Evolutionary conservation across 2,888 invertebrate species (phyloP), one percentile per base, ranked within the genome.

Genomic region (Xestia rhomboidea): DNA sequence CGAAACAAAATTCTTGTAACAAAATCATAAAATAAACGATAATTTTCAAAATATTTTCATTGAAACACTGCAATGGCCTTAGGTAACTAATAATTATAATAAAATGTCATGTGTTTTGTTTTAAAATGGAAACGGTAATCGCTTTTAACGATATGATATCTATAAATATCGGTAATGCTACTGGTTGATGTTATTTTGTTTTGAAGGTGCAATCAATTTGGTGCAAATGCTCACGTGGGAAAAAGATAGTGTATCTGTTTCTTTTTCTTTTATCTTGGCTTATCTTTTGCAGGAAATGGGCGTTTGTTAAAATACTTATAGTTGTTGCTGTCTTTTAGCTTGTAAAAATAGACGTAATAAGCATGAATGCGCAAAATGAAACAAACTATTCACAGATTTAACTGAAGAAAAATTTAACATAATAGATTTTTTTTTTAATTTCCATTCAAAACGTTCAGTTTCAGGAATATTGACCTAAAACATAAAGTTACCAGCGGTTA

Each of bases 121-220:
- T 49, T 4, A 34, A 79, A 81, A 44, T 49, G 0, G 60, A 79
- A 74, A 66, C 46, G 15, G 0, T 81, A 76, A 87, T 88, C 81
- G 27, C 18, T 18, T 44, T 63, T 72, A 69, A 73, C 34, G 69
- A 73, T 74, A 70, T 27, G 54, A 34, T 83, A 85, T 85, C 87
- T 69, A 54, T 68, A 54, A 72, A 68, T 49, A 75, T 68, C 44
- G 71, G 74, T 84, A 69, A 72, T 57, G 7, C 62, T 34, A 49
- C 51, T 70, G 34, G 18, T 0, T 68, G 46, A 63, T 6, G 49
- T 30, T 68, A 44, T 46, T 63, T 63, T 68, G 67, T 64, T 81
- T 74, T 71, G 38, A 30, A 79, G 15, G n/a, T 60, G 49, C 75
- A 78, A 78, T 68, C 24, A 18, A n/a, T 30, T 73, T 24, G 24